phyloP scores from a whole-genome alignment of 2,797 vertebrate species.

The Pagetopsis macropterus region DNA sequence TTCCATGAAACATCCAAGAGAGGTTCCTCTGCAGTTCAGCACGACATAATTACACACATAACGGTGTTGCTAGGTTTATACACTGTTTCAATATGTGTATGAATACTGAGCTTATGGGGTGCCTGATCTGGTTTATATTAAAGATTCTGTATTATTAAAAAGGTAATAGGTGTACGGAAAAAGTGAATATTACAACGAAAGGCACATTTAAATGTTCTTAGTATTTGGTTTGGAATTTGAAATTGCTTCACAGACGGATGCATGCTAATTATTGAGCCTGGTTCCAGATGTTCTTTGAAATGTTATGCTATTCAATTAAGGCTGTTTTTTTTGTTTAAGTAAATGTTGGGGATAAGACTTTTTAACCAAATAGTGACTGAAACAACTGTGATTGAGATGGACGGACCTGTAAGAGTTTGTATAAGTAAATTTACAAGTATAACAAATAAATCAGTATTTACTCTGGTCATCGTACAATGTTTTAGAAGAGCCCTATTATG shows the following conservation, averaged over 20 bases:
- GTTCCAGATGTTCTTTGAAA: not conserved
- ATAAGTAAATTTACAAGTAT: not conserved
- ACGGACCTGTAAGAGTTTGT: not conserved
- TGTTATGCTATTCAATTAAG: not conserved
- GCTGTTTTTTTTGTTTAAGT: too few species aligned
- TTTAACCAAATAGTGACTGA: too few species aligned
- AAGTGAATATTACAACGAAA: not conserved
- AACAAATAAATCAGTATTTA: too few species aligned
- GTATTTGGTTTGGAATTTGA: not conserved
- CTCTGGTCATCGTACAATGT: too few species aligned
- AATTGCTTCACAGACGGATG: not conserved
- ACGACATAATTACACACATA: constrained; percentile 14
- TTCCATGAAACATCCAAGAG: constrained; percentile 25
- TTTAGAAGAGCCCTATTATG: too few species aligned
- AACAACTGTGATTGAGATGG: not conserved
- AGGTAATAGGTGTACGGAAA: not conserved
- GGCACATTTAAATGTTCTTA: not conserved
- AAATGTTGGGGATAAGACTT: too few species aligned
- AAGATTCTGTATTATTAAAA: not conserved
- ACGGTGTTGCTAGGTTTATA: not conserved
- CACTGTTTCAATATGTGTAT: not conserved
- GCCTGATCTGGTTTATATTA: not conserved
- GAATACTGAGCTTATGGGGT: not conserved
- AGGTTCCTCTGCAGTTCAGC: constrained; percentile 17
- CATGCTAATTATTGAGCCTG: too few species aligned